Evolutionary conservation across 2,888 invertebrate genomes (phyloP).

Genomic region (Dasypolia templi): DNA sequence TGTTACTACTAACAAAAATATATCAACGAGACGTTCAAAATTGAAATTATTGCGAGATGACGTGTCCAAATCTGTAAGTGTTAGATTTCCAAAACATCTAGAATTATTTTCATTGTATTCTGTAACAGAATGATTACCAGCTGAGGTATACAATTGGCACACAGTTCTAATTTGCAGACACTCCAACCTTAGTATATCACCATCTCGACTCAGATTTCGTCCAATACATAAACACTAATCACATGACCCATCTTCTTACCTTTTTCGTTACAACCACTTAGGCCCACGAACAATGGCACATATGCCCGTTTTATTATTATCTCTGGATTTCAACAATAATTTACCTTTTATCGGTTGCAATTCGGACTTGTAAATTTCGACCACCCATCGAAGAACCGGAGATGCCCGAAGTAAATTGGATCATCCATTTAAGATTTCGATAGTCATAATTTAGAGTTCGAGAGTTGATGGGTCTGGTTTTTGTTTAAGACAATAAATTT

Average conservation of each 20-base stretch:
- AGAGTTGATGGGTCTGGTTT: conserved; percentile 27
- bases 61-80: background rate
- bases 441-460: conserved; percentile 57
- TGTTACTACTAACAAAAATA: background rate
- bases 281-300: conserved; percentile 60
- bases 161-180: too few species aligned
- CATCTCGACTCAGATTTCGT: background rate
- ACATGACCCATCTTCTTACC: conserved; percentile 40
- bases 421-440: conserved; percentile 52
- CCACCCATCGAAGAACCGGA: conserved; percentile 56
- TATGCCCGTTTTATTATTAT: conserved; percentile 53
- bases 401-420: conserved; percentile 51
- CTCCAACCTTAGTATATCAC: conserved; percentile 6
- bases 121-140: background rate
- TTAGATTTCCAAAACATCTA: background rate
- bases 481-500: conserved; percentile 44
- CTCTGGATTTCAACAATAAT: conserved; percentile 56
- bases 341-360: conserved; percentile 58
- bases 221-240: conserved; percentile 35
- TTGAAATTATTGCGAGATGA: background rate
- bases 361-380: conserved; percentile 59
- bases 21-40: background rate
- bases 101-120: background rate
- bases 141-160: background rate
- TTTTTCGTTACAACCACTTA: conserved; percentile 48